phyloP scores from a whole-genome alignment of 2,888 invertebrate genomes.

The Siphonodentalium dalli region DNA sequence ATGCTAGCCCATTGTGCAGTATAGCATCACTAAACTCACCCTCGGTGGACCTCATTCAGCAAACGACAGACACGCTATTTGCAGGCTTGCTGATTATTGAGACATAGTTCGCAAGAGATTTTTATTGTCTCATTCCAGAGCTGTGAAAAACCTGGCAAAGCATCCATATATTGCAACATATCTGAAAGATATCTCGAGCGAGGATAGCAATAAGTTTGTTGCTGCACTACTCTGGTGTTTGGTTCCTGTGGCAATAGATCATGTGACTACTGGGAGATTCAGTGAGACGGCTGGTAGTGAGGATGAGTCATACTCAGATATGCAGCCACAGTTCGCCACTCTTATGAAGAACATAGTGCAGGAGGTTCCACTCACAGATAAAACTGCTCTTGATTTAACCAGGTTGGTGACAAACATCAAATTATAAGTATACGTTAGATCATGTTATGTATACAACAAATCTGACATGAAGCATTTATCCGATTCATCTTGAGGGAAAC shows the following conservation, averaged over 20 bases:
- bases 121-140: too few species aligned
- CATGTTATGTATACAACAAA: too few species aligned
- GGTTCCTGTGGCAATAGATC: slow-evolving; percentile 48
- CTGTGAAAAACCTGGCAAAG: too few species aligned
- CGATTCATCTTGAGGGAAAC: too few species aligned
- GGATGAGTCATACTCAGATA: slow-evolving; percentile 37
- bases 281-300: slow-evolving; percentile 49
- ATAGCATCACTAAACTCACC: too few species aligned
- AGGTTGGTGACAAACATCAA: slow-evolving; percentile 30
- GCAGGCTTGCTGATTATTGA: too few species aligned
- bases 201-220: slow-evolving; percentile 40
- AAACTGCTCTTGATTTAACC: slow-evolving; percentile 34
- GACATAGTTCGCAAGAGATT: too few species aligned
- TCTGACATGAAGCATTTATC: too few species aligned
- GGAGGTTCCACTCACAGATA: slow-evolving; percentile 34
- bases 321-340: slow-evolving; percentile 32
- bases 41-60: too few species aligned
- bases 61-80: too few species aligned
- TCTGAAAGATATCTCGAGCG: slow-evolving; percentile 40
- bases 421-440: too few species aligned
- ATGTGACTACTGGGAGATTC: slow-evolving; percentile 30
- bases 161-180: slow-evolving; percentile 38
- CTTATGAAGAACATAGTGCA: slow-evolving; percentile 45
- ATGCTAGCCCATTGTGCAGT: too few species aligned
- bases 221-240: slow-evolving; percentile 40